Conservation (phyloP, 2,113 vertebrate genomes). For the Pelusios castaneus region DNA sequence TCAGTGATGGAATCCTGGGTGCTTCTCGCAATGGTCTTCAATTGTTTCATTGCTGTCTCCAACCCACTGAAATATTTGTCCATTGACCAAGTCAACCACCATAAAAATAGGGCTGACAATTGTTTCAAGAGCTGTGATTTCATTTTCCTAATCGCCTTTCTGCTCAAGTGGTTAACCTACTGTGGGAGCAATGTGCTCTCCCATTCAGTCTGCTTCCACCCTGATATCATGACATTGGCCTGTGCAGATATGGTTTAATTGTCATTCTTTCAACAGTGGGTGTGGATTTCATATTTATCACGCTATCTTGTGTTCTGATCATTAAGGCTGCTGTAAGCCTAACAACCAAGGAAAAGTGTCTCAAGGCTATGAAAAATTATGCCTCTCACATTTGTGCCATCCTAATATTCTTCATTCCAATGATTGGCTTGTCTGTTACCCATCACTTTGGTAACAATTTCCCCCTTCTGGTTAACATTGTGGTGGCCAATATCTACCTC, state of each 20-base stretch:
- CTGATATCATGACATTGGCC: conserved; percentile 74
- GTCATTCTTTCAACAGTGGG: conserved; percentile 62
- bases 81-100: conserved; percentile 58
- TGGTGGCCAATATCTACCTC: conserved; percentile 72
- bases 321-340: conserved; percentile 56
- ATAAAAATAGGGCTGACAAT: conserved; percentile 56
- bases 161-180: conserved; percentile 67
- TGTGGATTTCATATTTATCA: conserved; percentile 72
- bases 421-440: conserved; percentile 66
- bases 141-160: conserved; percentile 63
- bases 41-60: conserved; percentile 73
- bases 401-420: conserved; percentile 73
- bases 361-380: conserved; percentile 66
- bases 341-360: conserved; percentile 43
- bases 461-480: conserved; percentile 25
- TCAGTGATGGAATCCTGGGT: conserved; percentile 74
- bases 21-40: conserved; percentile 77
- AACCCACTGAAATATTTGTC: conserved; percentile 63
- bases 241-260: conserved; percentile 68
- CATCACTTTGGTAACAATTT: conserved; percentile 59
- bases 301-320: conserved; percentile 76
- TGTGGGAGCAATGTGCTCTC: conserved; percentile 59
- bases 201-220: conserved; percentile 76
- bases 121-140: conserved; percentile 3
- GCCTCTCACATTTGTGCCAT: conserved; percentile 75